These are phyloP conservation scores for Muschampia plurimacula DNA, from an alignment of 2,888 invertebrate genomes.

Conservation along the genomic window DNA sequence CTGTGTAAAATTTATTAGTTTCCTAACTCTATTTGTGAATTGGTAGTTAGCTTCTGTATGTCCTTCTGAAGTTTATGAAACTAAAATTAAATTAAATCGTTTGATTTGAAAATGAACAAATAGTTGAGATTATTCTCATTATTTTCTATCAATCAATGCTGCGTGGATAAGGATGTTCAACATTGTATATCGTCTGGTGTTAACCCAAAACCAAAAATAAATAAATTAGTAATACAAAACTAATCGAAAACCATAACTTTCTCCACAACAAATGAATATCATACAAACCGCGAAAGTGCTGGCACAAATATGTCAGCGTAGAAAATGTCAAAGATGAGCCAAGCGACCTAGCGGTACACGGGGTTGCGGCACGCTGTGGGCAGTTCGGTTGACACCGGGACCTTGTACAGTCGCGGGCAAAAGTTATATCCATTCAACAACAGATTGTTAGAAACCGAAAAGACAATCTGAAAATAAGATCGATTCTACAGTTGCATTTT, in stretches of 20 bases:
- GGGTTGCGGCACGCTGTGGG: neutral
- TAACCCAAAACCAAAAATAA: constrained; percentile 21
- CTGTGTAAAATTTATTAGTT: neutral
- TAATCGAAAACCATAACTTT: constrained; percentile 32
- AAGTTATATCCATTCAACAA: neutral
- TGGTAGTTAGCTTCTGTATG: neutral
- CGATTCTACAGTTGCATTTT: no score
- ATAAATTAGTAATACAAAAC: constrained; percentile 23
- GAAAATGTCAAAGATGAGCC: constrained; percentile 13
- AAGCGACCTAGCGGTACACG: constrained; percentile 14
- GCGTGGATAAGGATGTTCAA: neutral
- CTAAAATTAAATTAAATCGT: neutral
- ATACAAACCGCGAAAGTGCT: constrained; percentile 32
- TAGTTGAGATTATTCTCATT: neutral
- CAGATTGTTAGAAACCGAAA: neutral
- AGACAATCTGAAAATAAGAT: neutral
- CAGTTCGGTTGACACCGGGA: constrained; percentile 9
- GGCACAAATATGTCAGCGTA: constrained; percentile 29
- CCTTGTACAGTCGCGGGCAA: constrained; percentile 1
- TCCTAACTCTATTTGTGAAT: neutral
- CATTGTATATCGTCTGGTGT: neutral
- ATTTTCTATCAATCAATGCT: neutral
- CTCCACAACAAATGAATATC: constrained; percentile 25
- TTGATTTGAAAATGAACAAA: neutral
- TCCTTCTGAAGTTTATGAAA: neutral